Conservation (phyloP, 2,888 invertebrate species). For the Zaprionus lineosus region DNA sequence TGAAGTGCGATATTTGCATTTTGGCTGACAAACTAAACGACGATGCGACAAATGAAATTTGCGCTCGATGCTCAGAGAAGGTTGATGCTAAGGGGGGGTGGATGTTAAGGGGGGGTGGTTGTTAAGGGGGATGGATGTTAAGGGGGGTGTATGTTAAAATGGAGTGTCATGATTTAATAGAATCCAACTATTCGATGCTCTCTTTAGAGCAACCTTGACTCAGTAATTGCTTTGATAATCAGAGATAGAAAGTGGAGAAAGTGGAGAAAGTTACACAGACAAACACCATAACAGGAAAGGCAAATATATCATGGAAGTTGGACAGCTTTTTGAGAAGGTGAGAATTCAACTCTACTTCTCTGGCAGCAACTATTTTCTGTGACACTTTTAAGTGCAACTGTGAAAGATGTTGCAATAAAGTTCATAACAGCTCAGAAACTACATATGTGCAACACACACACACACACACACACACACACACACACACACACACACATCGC, state of each 20-base stretch:
- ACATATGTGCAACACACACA: conserved; percentile 6
- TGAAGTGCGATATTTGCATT: conserved; percentile 71
- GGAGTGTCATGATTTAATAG: not conserved
- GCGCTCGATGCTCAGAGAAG: conserved; percentile 4
- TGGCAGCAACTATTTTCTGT: not conserved
- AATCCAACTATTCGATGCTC: not conserved
- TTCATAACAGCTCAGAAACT: conserved; percentile 9
- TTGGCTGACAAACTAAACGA: conserved; percentile 55
- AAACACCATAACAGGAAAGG: too few relatives aligned
- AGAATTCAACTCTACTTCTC: not conserved
- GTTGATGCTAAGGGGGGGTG: not conserved
- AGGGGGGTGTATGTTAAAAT: not conserved
- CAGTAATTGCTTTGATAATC: not conserved
- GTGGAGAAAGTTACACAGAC: not conserved
- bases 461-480: too few relatives aligned
- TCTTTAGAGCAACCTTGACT: not conserved
- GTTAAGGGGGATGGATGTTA: not conserved
- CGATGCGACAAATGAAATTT: conserved; percentile 55
- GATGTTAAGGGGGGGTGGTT: conserved; percentile 1
- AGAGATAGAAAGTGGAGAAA: not conserved
- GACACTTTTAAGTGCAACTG: not conserved
- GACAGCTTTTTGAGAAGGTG: too few relatives aligned
- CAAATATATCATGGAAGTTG: too few relatives aligned
- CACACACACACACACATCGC: too few relatives aligned
- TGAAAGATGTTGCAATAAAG: conserved; percentile 1